Conservation (phyloP, 2,888 invertebrate genomes). For the Ecdyonurus torrentis region DNA sequence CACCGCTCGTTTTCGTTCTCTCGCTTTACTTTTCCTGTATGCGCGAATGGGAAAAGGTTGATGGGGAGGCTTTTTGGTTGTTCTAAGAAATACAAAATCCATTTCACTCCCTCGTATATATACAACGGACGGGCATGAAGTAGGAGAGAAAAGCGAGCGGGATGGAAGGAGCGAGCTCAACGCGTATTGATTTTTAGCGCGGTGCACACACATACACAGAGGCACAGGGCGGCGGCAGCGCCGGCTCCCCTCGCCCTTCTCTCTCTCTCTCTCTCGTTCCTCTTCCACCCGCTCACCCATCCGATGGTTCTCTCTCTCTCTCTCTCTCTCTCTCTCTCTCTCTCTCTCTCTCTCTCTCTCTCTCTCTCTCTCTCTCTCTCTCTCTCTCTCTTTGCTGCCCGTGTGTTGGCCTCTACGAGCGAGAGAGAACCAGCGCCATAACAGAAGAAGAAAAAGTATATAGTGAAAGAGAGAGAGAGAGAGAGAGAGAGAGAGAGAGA, state of each 20-base stretch:
- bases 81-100: constrained; percentile 5
- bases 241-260: neutral
- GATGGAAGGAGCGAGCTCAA: neutral
- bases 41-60: neutral
- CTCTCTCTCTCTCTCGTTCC: too few relatives aligned
- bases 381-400: too few relatives aligned
- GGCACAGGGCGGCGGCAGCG: neutral
- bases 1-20: neutral
- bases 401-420: too few relatives aligned
- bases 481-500: too few relatives aligned
- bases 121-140: neutral
- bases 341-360: neutral
- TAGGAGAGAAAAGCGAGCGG: neutral
- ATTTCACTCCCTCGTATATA: neutral
- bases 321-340: neutral
- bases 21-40: neutral
- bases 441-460: too few relatives aligned
- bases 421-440: too few relatives aligned
- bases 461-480: too few relatives aligned
- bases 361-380: neutral
- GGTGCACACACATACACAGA: neutral
- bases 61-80: neutral
- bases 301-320: neutral
- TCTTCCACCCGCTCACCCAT: too few relatives aligned
- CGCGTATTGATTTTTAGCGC: neutral